Conservation (phyloP, 2,113 vertebrate genomes). For the Narcine bancroftii region DNA sequence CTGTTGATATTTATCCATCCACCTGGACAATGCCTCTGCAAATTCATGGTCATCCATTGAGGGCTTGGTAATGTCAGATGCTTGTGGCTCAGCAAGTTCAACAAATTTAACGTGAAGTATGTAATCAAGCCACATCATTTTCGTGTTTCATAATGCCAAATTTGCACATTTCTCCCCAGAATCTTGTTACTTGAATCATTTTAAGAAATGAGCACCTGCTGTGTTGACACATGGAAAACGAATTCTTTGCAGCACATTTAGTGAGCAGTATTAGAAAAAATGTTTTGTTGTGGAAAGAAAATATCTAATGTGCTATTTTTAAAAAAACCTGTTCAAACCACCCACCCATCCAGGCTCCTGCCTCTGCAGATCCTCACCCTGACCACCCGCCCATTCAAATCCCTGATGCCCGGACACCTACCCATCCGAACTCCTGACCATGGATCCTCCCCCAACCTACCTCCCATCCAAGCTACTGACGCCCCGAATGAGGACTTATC, state of each 20-base stretch:
- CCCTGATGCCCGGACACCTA: too few species aligned
- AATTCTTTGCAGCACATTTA: not conserved
- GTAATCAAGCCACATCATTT: not conserved
- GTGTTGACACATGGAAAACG: not conserved
- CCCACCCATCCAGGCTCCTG: too few species aligned
- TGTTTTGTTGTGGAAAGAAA: not conserved
- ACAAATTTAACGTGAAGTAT: not conserved
- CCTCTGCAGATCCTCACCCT: too few species aligned
- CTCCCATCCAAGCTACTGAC: too few species aligned
- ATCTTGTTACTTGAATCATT: not conserved
- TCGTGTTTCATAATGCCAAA: not conserved
- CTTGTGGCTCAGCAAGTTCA: not conserved
- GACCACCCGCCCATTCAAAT: too few species aligned
- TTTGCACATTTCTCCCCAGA: not conserved
- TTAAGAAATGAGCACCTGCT: not conserved
- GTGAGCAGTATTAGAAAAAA: not conserved
- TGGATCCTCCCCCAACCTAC: too few species aligned
- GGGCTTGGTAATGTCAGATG: not conserved
- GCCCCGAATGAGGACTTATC: too few species aligned
- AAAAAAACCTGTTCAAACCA: not conserved
- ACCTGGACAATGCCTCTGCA: not conserved
- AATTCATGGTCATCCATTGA: not conserved
- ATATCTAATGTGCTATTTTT: not conserved
- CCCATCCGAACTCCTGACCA: too few species aligned
- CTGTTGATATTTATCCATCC: not conserved